These are phyloP conservation scores for Pteromalus puparum DNA, from an alignment of 1,140 invertebrate species.

Conservation along the genomic window DNA sequence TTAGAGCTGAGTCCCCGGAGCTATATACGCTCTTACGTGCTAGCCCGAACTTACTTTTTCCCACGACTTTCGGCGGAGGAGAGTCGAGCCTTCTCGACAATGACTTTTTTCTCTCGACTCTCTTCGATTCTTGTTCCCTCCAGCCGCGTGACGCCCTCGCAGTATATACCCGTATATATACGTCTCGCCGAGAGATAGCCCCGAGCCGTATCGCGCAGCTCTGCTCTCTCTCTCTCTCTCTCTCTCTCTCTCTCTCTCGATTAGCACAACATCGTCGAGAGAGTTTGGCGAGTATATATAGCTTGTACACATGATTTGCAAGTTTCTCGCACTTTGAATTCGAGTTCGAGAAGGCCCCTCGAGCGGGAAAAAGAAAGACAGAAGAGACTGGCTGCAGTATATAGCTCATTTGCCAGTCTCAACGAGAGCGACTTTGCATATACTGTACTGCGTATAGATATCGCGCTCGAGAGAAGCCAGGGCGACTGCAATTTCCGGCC, in stretches of 20 bases:
- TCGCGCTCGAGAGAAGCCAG: background rate
- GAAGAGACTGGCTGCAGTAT: background rate
- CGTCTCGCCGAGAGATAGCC: background rate
- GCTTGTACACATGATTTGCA: background rate
- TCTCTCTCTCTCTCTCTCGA: no score
- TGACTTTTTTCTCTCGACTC: constrained; percentile 35
- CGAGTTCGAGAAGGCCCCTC: background rate
- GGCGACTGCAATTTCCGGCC: constrained; percentile 32
- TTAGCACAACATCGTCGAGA: background rate
- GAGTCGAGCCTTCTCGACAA: constrained; percentile 2
- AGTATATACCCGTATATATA: background rate
- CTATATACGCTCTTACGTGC: background rate
- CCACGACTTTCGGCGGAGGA: constrained; percentile 35
- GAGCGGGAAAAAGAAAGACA: background rate
- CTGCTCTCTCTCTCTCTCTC: no score
- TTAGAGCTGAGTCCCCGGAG: constrained; percentile 20
- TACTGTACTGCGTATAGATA: background rate
- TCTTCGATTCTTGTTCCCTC: background rate
- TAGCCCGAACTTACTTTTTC: constrained; percentile 17
- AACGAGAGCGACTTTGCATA: background rate
- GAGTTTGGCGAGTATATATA: background rate
- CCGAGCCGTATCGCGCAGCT: background rate
- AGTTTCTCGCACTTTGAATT: background rate
- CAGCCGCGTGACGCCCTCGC: constrained; percentile 24
- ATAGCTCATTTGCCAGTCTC: constrained; percentile 1